Evolutionary conservation across 1,140 invertebrate species (phyloP), one percentile per base, ranked within the genome.

Genomic region (Calycopis cecrops): DNA sequence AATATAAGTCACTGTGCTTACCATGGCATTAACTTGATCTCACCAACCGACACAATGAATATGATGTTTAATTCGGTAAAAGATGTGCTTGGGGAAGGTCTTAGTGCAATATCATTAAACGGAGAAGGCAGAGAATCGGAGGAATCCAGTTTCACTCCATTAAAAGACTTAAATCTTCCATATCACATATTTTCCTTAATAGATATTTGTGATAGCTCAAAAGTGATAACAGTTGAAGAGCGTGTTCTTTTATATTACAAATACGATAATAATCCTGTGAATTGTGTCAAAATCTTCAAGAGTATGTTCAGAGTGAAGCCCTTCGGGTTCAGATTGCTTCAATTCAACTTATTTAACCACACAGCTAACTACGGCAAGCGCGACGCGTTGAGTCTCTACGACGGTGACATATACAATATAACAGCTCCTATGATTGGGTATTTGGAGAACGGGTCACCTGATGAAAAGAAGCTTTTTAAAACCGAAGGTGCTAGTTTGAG

Each of bases 251-350:
- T 99, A 0, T 99, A 98, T 79, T 99, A 98, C 81, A 99, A 99
- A 79, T 99, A 99, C 67, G 96, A 98, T 63, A 98, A 98, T 69
- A 92, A 94, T 82, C 94, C 97, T 0, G 94, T 99, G 0, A 98
- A 98, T 79, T 99, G 98, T 81, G 95, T 99, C 0, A 99, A 99
- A 87, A 97, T 99, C 65, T 98, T 99, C 69, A 94, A 93, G 38
- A 96, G 94, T 63, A 90, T 92, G 38, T 94, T 92, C 58, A 89
- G 93, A 69, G 91, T 94, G 0, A 97, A 97, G 76, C 94, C 94
- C 7, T 92, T 98, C 73, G 96, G 96, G 14, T 96, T 98, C 68
- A 91, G 96, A 52, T 88, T 99, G 16, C 88, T 99, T 9, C 97
- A 99, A 71, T 95, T 98, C 59, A 98, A 98, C 88, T 85, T 99